Base-by-base conservation (phyloP, 2,113 vertebrate species). In the Calyptomena viridis region DNA sequence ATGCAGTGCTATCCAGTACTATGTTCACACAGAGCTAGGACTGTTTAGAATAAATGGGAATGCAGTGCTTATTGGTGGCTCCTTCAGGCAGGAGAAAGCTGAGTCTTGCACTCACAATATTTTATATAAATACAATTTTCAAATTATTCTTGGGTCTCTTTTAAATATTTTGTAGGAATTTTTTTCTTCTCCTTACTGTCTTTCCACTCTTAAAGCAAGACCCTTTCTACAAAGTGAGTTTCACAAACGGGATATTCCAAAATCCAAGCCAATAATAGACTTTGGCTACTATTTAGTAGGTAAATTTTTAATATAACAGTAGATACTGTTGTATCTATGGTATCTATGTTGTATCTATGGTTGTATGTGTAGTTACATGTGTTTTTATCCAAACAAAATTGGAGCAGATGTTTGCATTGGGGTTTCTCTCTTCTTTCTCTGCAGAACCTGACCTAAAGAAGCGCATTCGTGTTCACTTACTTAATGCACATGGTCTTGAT, bases 381-480 rank as follows among this genome's bases (percentile, higher is more conserved):
- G 18, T 5, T 79, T 91, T 79, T 82, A 64, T 56, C 49, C 12
- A 22, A 49, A 69, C 15, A 42, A 27, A 82, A 33, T 24, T 64
- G 47, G 46, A 25, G 15, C 22, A 81, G 31, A 19, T 52, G 37
- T 28, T 64, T 94, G 37, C 21, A 44, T 59, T 12, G 89, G 63
- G 66, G 9, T 84, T 74, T 86, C 17, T 87, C 12, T 87, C 44
- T 81, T 11, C 24, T 77, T 69, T 81, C 49, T 85, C 59, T 93
- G 59, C 93, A 99, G 99, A 99, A 86, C 98, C 99, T 1, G 99
- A 99, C 94, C 97, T 99, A 66, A 99, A 99, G 97, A 99, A 99
- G 95, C 97, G 99, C 37, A 98, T 99, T 94, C 98, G 99, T 30
- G 99, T 99, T 76, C 99, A 99, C 91, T 97, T 99, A 73, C 98